Conservation (phyloP, 2,113 vertebrate species). For the Trogon melanurus region DNA sequence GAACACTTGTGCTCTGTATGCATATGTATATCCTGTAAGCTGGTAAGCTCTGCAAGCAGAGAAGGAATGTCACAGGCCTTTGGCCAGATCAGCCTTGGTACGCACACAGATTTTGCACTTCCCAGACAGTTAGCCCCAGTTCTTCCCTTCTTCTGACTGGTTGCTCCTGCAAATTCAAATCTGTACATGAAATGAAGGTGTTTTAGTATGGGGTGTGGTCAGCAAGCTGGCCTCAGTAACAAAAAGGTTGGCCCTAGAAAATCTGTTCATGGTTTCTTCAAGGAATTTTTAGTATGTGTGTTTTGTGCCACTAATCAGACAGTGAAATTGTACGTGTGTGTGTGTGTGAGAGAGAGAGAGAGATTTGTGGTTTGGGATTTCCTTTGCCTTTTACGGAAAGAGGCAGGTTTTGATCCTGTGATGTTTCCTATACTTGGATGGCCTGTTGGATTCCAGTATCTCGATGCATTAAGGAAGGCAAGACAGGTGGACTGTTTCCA, state of each 20-base stretch:
- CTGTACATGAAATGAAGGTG: not conserved
- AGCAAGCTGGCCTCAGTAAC: not conserved
- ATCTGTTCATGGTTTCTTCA: not conserved
- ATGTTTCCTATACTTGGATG: not conserved
- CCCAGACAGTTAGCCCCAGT: not conserved
- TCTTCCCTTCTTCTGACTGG: not conserved
- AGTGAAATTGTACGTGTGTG: not conserved
- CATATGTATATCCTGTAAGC: conserved; percentile 62
- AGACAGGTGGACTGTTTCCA: not conserved
- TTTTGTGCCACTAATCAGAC: not conserved
- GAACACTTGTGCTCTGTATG: conserved; percentile 47
- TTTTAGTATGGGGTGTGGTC: not conserved
- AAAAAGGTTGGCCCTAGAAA: not conserved
- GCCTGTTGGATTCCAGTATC: not conserved
- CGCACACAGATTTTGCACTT: conserved; percentile 46
- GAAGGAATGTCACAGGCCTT: conserved; percentile 54
- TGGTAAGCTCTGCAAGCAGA: conserved; percentile 29
- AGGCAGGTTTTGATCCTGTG: not conserved
- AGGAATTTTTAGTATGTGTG: not conserved
- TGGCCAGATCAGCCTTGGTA: conserved; percentile 31
- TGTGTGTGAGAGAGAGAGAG: not conserved
- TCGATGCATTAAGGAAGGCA: not conserved
- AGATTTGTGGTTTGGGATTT: not conserved
- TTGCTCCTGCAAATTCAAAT: conserved; percentile 12
- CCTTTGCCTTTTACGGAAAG: not conserved